A percentile compares a stretch with the other conserved stretches of the same genome.
phyloP scores from a whole-genome alignment of 1,140 invertebrate species.

The Cherax destructor region DNA sequence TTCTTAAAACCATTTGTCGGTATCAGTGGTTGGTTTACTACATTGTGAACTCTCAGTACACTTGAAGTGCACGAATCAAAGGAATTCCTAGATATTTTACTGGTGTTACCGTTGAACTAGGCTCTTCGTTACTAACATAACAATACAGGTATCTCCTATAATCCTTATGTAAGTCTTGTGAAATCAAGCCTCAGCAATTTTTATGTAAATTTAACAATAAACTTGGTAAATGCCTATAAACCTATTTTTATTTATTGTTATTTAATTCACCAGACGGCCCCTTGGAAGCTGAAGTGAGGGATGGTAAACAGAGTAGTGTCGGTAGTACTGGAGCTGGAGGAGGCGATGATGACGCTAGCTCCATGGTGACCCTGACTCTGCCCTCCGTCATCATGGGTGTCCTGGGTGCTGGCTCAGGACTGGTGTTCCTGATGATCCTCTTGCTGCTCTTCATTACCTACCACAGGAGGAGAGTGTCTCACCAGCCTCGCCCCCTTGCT shows the following conservation, averaged over 20 bases:
- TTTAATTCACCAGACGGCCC: constrained; percentile 5
- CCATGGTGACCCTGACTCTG: not conserved
- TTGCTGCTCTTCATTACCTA: not conserved
- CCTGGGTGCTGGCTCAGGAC: not conserved
- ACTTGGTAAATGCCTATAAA: not conserved
- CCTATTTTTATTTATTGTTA: not conserved
- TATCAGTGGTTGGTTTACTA: too few species aligned
- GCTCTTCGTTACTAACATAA: too few species aligned
- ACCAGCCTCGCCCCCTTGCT: not conserved
- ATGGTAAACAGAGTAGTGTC: not conserved
- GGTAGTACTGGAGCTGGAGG: not conserved
- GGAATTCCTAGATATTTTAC: too few species aligned
- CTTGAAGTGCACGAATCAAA: too few species aligned
- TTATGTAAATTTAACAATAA: not conserved
- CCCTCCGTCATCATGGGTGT: constrained; percentile 3
- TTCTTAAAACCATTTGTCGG: too few species aligned
- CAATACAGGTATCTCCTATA: too few species aligned
- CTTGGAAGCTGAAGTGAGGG: constrained; percentile 25
- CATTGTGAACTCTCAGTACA: too few species aligned
- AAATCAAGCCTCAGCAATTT: too few species aligned
- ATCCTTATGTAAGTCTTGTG: too few species aligned
- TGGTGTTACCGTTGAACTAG: too few species aligned
- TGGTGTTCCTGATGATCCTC: constrained; percentile 19
- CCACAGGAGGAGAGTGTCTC: not conserved
- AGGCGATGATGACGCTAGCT: not conserved